Percentiles rank a stretch among this genome's conserved stretches.
phyloP scores from a whole-genome alignment of 2,113 vertebrate genomes.

The Etheostoma spectabile region DNA sequence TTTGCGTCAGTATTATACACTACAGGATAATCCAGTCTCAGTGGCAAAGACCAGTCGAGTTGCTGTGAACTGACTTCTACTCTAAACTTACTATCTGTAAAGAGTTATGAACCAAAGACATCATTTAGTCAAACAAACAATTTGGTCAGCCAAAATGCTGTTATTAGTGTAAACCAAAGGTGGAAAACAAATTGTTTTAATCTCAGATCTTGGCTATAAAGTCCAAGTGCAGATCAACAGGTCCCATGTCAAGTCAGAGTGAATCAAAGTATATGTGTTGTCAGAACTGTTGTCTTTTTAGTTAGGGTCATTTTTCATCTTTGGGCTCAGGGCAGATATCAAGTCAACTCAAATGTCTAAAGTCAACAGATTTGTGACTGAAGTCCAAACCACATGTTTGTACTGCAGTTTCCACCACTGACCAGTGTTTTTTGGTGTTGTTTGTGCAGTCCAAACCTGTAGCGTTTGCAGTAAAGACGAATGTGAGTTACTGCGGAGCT shows the following conservation, averaged over 20 bases:
- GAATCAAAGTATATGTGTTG: neutral
- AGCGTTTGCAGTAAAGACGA: constrained; percentile 95
- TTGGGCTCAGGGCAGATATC: neutral
- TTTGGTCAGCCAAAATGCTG: neutral
- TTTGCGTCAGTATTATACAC: neutral
- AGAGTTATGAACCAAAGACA: neutral
- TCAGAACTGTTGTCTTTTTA: neutral
- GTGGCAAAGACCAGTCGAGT: neutral
- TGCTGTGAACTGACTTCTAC: neutral
- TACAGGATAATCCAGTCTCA: neutral
- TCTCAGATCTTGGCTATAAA: neutral
- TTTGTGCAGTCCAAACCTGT: constrained; percentile 91
- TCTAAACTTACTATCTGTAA: neutral
- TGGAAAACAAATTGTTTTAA: neutral
- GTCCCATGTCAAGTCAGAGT: neutral
- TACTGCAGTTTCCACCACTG: neutral
- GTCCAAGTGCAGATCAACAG: neutral
- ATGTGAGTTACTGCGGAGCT: constrained; percentile 95
- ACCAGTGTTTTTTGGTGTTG: constrained; percentile 1
- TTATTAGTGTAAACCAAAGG: neutral
- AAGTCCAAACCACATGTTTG: neutral
- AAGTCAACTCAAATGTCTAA: neutral
- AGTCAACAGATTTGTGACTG: neutral
- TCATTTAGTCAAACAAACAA: neutral
- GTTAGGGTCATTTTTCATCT: no score